A percentile compares a stretch with the other conserved stretches of the same genome.
phyloP scores from a whole-genome alignment of 2,888 invertebrate species.

The Tubulanus polymorphus region DNA sequence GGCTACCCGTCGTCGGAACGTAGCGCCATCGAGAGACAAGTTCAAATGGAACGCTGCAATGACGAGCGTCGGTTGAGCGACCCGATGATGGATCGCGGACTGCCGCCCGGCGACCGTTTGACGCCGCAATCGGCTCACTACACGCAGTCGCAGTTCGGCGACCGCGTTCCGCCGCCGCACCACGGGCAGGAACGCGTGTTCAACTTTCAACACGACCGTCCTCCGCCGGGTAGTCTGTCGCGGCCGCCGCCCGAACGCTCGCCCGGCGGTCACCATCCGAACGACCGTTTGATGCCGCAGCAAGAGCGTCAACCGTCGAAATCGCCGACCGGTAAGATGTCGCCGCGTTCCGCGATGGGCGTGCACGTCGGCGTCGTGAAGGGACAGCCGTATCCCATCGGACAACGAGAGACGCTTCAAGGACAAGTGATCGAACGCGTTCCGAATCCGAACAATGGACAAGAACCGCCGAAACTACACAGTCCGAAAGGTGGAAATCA shows the following conservation, averaged over 20 bases:
- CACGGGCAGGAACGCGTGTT: neutral
- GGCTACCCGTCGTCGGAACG: no score
- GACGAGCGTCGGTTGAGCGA: neutral
- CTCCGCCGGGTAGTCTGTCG: neutral
- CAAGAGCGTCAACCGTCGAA: conserved; percentile 7
- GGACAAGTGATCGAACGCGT: conserved; percentile 32
- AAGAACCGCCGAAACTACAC: neutral
- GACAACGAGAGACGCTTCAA: conserved; percentile 30
- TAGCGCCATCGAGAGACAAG: no score
- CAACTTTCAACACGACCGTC: neutral
- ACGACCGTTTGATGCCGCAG: conserved; percentile 17
- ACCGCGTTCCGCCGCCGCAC: neutral
- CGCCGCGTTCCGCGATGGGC: neutral
- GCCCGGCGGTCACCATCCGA: conserved; percentile 11
- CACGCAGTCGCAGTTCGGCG: no score
- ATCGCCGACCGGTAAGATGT: neutral
- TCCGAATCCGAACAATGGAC: conserved; percentile 21
- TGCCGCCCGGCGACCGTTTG: neutral
- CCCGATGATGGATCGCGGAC: neutral
- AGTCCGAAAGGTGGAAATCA: conserved; percentile 2
- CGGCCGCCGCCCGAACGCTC: neutral
- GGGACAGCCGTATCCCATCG: conserved; percentile 27
- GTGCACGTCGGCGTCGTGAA: conserved; percentile 30
- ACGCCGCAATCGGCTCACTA: no score
- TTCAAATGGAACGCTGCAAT: no score